phyloP scores from a whole-genome alignment of 2,888 invertebrate species.

The Oxycera nigricornis region DNA sequence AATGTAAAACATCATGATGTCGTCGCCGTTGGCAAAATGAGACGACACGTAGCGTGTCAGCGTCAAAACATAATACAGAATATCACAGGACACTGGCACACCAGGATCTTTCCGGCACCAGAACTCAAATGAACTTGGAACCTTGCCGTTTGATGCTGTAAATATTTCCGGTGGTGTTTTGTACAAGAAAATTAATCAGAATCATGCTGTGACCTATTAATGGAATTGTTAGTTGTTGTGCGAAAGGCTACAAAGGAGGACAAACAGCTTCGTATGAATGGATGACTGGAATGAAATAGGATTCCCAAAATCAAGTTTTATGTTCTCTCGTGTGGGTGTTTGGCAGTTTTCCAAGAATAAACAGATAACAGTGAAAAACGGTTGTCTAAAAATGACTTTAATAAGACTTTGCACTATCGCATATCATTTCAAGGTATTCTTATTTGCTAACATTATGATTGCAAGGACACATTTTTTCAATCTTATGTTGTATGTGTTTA shows the following conservation, averaged over 20 bases:
- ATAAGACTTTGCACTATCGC: too few relatives aligned
- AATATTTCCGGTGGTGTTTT: not conserved
- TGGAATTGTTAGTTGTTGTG: not conserved
- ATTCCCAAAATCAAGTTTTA: not conserved
- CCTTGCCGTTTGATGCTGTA: not conserved
- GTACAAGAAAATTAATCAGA: conserved; percentile 10
- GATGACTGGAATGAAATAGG: too few relatives aligned
- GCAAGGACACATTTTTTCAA: too few relatives aligned
- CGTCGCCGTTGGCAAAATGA: not conserved
- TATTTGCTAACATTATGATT: too few relatives aligned
- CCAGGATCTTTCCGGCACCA: not conserved
- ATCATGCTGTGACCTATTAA: conserved; percentile 17
- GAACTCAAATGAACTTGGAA: not conserved
- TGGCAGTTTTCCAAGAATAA: not conserved
- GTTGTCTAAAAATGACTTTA: too few relatives aligned
- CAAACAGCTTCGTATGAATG: not conserved
- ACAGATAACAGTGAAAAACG: too few relatives aligned
- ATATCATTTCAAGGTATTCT: too few relatives aligned
- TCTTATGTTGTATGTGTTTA: too few relatives aligned
- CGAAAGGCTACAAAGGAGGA: not conserved
- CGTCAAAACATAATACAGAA: too few relatives aligned
- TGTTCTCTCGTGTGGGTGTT: not conserved
- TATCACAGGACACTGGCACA: too few relatives aligned
- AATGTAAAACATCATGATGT: conserved; percentile 34
- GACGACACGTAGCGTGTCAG: too few relatives aligned